Conservation (phyloP, 2,797 vertebrate genomes). For the Pogoniulus pusillus region DNA sequence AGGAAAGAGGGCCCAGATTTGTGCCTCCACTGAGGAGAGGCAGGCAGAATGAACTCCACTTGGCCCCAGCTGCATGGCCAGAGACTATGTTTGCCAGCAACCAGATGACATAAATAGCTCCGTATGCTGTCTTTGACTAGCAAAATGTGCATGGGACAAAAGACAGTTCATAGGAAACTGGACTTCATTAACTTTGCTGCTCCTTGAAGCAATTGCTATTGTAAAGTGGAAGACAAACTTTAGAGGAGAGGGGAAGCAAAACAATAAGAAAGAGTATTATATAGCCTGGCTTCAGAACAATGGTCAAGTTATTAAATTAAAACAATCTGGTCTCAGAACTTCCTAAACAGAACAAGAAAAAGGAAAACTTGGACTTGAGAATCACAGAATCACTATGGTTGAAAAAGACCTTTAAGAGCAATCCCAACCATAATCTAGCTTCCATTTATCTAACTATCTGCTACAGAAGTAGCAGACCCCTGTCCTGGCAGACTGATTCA, state of each 20-base stretch:
- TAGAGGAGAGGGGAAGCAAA: neutral
- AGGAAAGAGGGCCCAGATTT: neutral
- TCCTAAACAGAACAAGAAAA: conserved; percentile 17
- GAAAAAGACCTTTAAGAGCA: no score
- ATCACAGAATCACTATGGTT: neutral
- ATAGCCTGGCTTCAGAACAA: conserved; percentile 11
- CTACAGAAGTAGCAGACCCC: neutral
- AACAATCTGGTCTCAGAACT: neutral
- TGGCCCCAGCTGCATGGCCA: neutral
- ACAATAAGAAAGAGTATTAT: neutral
- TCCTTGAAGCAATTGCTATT: neutral
- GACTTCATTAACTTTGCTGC: neutral
- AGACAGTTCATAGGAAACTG: neutral
- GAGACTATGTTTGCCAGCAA: neutral
- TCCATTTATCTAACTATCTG: no score
- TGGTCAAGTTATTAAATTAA: conserved; percentile 45
- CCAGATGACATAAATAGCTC: neutral
- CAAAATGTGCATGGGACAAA: neutral
- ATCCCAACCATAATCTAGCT: no score
- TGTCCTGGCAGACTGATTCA: neutral
- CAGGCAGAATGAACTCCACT: neutral
- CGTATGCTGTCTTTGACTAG: neutral
- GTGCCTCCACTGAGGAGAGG: neutral
- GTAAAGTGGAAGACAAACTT: neutral
- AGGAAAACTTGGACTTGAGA: neutral